phyloP scores from a whole-genome alignment of 2,888 invertebrate genomes.

The Tanypteryx hageni region DNA sequence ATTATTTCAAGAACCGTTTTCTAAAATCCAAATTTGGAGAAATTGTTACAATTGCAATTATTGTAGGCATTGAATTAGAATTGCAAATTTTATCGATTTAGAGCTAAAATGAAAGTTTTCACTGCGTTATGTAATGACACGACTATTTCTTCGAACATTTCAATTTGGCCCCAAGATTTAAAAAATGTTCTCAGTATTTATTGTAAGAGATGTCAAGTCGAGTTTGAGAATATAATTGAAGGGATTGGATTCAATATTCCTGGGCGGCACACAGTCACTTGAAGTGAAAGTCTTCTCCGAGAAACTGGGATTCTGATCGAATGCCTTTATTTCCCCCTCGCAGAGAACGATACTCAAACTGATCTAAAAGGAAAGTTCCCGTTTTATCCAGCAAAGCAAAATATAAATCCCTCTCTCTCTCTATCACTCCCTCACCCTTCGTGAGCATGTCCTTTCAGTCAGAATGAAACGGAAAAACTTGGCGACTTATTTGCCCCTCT shows the following conservation, averaged over 20 bases:
- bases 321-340: constrained; percentile 29
- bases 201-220: background rate
- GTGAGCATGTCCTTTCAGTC: constrained; percentile 33
- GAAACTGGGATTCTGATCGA: constrained; percentile 12
- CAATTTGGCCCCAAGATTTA: no score
- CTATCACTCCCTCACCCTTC: background rate
- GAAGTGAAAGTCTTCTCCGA: background rate
- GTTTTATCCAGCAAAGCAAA: constrained; percentile 27
- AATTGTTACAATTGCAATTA: no score
- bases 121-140: no score
- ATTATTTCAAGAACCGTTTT: no score
- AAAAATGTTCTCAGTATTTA: no score
- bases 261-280: background rate
- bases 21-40: no score
- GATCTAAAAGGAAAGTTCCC: constrained; percentile 48
- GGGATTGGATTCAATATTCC: background rate
- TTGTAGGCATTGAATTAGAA: no score
- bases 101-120: no score
- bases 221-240: background rate
- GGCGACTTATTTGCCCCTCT: constrained; percentile 46
- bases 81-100: no score
- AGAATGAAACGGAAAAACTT: constrained; percentile 52
- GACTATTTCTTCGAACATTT: no score
- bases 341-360: constrained; percentile 14
- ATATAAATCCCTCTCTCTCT: constrained; percentile 23